Evolutionary conservation across 2,888 invertebrate genomes (phyloP), one percentile per base, ranked within the genome.

Genomic region (Eupithecia centaureata): DNA sequence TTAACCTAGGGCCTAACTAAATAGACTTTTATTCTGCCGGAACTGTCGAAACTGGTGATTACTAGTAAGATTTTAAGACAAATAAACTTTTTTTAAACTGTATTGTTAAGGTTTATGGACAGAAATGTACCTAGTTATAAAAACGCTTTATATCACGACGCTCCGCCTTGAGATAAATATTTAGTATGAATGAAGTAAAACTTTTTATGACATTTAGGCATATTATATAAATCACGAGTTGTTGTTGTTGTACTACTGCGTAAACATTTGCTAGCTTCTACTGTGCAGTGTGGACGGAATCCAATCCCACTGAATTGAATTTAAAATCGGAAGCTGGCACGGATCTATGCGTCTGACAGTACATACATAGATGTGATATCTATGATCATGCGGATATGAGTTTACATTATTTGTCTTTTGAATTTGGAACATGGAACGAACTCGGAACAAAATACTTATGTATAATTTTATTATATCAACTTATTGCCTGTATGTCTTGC

Each of bases 251-350:
- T n/a, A n/a, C n/a, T 30, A 30, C 56, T 56, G 56, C 30, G n/a
- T 28, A 5, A 30, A 54, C n/a, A 30, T 56, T 18, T 56, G 30
- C 18, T 12, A 8, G 2, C 1, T 28, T 28, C n/a, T 38, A 60
- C 33, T 61, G 51, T 66, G 61, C 52, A 63, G 32, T 65, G 67
- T 65, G 32, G 61, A 65, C 61, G 65, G 73, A 70, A 75, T 76
- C 59, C 75, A 71, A 75, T 73, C 71, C 67, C 35, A 63, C 51
- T 71, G 69, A 75, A 75, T 75, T 73, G 73, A 75, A 75, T 73
- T 73, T 75, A 72, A 72, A 75, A 73, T 72, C 70, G 65, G 74
- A 65, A 67, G 64, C 67, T 58, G 52, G 61, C 59, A 28, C 63
- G 65, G 52, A 65, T 71, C 69, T 59, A 68, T 68, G 70, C 64